phyloP scores from a whole-genome alignment of 2,113 vertebrate species.

The Pterophyllum scalare region DNA sequence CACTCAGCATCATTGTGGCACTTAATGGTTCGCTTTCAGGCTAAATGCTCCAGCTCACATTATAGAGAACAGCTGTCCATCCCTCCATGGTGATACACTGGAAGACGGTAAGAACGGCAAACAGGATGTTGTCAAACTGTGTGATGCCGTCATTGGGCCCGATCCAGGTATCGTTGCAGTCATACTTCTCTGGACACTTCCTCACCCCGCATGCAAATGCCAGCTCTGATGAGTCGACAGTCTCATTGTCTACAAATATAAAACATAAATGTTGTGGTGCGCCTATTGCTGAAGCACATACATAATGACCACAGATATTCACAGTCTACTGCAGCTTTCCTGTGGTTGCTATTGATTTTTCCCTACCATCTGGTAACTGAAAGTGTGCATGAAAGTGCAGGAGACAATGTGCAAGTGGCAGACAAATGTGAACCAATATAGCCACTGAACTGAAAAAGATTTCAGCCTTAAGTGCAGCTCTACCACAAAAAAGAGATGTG shows the following conservation, averaged over 20 bases:
- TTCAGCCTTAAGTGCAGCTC: not conserved
- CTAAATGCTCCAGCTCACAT: slow-evolving; percentile 69
- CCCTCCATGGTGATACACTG: slow-evolving; percentile 99
- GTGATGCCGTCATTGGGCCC: slow-evolving; percentile 98
- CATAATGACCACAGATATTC: not conserved
- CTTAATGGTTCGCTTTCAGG: not conserved
- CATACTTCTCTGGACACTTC: slow-evolving; percentile 80
- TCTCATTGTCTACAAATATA: slow-evolving; percentile 87
- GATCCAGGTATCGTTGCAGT: slow-evolving; percentile 93
- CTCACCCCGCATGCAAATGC: slow-evolving; percentile 83
- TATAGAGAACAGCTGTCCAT: slow-evolving; percentile 97
- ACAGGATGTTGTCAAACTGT: slow-evolving; percentile 98
- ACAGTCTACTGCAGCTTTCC: not conserved
- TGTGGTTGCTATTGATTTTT: not conserved
- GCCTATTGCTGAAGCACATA: not conserved
- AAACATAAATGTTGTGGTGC: not conserved
- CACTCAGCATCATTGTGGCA: not conserved
- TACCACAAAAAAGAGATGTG: not conserved
- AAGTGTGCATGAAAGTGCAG: not conserved
- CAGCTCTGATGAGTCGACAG: slow-evolving; percentile 87
- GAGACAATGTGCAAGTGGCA: not conserved
- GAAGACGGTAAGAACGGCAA: slow-evolving; percentile 98
- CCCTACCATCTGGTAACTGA: not conserved
- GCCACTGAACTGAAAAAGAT: not conserved
- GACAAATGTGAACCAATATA: not conserved